A percentile compares a stretch with the other conserved stretches of the same genome.
phyloP scores from a whole-genome alignment of 2,113 vertebrate genomes.

The Pitta sordida region DNA sequence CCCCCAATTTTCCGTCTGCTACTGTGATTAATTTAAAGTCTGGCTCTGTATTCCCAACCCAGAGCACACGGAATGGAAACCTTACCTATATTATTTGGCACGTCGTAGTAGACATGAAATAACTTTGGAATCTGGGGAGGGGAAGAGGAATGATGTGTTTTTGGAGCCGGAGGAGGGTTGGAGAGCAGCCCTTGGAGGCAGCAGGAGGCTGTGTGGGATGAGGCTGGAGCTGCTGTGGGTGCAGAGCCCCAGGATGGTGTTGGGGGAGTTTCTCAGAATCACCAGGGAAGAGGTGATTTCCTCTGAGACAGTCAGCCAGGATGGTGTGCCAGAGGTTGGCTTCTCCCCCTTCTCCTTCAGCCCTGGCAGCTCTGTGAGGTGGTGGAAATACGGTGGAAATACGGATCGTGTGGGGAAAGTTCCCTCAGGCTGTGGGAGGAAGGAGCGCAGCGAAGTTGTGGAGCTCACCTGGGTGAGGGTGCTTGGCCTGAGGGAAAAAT shows the following conservation, averaged over 20 bases:
- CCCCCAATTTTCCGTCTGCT: slow-evolving; percentile 56
- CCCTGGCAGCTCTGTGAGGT: neutral
- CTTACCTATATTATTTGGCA: slow-evolving; percentile 2
- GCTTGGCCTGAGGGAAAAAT: accelerated
- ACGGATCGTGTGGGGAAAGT: neutral
- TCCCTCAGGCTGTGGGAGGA: neutral
- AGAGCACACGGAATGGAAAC: slow-evolving; percentile 16
- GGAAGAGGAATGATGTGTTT: neutral
- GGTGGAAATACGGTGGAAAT: neutral
- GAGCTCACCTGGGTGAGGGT: neutral
- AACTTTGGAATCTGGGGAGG: neutral
- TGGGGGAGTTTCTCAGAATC: too few relatives aligned
- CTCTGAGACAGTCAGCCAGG: neutral
- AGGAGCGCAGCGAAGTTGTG: too few relatives aligned
- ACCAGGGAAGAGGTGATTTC: neutral
- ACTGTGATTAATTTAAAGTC: slow-evolving; percentile 14
- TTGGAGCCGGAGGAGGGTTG: neutral
- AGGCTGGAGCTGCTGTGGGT: neutral
- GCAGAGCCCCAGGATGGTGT: neutral
- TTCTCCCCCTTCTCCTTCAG: neutral
- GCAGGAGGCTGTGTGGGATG: neutral
- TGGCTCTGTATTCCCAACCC: neutral
- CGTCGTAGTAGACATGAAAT: neutral
- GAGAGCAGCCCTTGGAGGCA: neutral
- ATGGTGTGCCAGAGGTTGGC: neutral